Conservation (phyloP, 2,113 vertebrate species). For the Petroica traversi region DNA sequence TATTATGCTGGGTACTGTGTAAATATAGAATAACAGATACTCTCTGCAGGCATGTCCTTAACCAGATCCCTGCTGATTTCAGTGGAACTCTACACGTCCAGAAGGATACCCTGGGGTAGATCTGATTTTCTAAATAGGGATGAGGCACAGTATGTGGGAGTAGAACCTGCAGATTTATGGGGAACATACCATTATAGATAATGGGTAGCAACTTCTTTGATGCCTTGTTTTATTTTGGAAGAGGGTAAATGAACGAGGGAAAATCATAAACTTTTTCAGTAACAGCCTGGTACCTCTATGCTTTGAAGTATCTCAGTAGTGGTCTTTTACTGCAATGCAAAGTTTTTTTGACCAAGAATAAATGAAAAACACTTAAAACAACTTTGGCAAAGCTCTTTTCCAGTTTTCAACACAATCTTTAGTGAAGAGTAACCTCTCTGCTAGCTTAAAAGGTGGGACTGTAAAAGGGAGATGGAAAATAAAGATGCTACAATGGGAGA, state of each 20-base stretch:
- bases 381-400: background rate
- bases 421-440: background rate
- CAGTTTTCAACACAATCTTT: background rate
- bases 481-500: background rate
- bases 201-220: background rate
- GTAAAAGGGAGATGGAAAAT: background rate
- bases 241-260: background rate
- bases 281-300: background rate
- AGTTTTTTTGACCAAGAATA: background rate
- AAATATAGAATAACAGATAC: slow-evolving; percentile 57
- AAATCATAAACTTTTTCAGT: background rate
- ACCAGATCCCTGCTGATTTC: slow-evolving; percentile 45
- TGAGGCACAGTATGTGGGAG: background rate
- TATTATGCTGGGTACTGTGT: slow-evolving; percentile 36
- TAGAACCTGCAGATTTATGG: slow-evolving; percentile 1
- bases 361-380: background rate
- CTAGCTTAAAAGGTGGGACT: background rate
- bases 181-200: background rate
- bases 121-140: slow-evolving; percentile 24
- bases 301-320: background rate
- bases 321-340: background rate
- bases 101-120: slow-evolving; percentile 7
- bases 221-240: background rate
- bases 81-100: background rate
- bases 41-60: slow-evolving; percentile 40